phyloP scores from a whole-genome alignment of 1,140 invertebrate genomes.

The Cydia strobilella region DNA sequence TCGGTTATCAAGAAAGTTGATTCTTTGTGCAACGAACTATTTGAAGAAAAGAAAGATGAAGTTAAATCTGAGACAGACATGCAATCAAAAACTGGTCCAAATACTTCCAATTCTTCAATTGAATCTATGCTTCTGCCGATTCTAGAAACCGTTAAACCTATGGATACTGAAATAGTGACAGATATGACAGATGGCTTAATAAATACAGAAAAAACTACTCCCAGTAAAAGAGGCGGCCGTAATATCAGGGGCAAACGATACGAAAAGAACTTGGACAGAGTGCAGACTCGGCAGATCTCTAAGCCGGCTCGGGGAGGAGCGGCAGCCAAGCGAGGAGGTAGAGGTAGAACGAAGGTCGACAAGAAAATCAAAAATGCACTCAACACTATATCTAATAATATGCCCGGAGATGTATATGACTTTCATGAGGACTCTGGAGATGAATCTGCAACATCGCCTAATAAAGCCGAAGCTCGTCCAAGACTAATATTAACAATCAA shows the following conservation, averaged over 20 bases:
- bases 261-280: conserved; percentile 72
- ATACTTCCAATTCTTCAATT: conserved; percentile 7
- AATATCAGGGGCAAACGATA: conserved; percentile 79
- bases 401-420: conserved; percentile 89
- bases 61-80: conserved; percentile 41
- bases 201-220: conserved; percentile 43
- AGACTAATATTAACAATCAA: conserved; percentile 90
- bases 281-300: conserved; percentile 81
- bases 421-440: conserved; percentile 92
- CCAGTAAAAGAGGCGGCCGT: conserved; percentile 77
- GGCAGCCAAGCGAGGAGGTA: conserved; percentile 73
- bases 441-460: conserved; percentile 77
- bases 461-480: conserved; percentile 82
- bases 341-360: conserved; percentile 79
- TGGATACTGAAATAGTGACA: conserved; percentile 37
- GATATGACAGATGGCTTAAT: conserved; percentile 51
- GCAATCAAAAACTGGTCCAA: neutral
- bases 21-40: conserved; percentile 75
- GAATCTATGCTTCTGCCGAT: neutral
- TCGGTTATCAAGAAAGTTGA: conserved; percentile 90
- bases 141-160: conserved; percentile 25
- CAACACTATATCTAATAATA: conserved; percentile 65
- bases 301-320: conserved; percentile 79
- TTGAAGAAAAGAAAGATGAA: conserved; percentile 49
- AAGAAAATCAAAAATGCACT: conserved; percentile 81